Conservation (phyloP, 1,140 invertebrate genomes). For the Zaprionus tsacasi region DNA sequence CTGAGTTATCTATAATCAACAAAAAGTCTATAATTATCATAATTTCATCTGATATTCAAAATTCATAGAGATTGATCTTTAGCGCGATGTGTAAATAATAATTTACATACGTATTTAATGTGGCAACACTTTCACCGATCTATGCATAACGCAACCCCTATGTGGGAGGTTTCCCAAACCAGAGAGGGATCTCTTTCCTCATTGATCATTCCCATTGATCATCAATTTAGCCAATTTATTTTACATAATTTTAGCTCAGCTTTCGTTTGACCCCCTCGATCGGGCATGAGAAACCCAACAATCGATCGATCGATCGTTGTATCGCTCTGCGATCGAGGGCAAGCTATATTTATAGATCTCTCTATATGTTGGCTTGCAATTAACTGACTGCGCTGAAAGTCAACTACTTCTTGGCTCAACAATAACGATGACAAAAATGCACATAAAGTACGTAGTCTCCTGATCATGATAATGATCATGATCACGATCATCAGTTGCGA, state of each 20-base stretch:
- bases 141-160: constrained; percentile 14
- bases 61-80: constrained; percentile 1
- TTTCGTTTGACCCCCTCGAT: not conserved
- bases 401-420: constrained; percentile 24
- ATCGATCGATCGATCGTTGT: not conserved
- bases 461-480: constrained; percentile 8
- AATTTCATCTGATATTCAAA: not conserved
- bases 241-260: constrained; percentile 29
- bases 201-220: constrained; percentile 35
- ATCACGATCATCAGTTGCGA: constrained; percentile 37
- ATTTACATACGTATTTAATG: constrained; percentile 8
- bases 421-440: constrained; percentile 61
- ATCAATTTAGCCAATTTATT: constrained; percentile 45
- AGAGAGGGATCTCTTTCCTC: not conserved
- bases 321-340: not conserved
- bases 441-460: constrained; percentile 44
- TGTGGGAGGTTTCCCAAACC: constrained; percentile 32
- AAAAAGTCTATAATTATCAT: not conserved
- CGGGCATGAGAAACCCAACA: not conserved
- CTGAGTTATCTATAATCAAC: too few relatives aligned
- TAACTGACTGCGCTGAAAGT: constrained; percentile 56
- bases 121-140: constrained; percentile 36
- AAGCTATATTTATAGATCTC: constrained; percentile 46
- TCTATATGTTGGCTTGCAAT: constrained; percentile 36
- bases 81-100: not conserved